Evolutionary conservation across 2,888 invertebrate genomes (phyloP).

Genomic region (Drosophila pseudotalamancana): DNA sequence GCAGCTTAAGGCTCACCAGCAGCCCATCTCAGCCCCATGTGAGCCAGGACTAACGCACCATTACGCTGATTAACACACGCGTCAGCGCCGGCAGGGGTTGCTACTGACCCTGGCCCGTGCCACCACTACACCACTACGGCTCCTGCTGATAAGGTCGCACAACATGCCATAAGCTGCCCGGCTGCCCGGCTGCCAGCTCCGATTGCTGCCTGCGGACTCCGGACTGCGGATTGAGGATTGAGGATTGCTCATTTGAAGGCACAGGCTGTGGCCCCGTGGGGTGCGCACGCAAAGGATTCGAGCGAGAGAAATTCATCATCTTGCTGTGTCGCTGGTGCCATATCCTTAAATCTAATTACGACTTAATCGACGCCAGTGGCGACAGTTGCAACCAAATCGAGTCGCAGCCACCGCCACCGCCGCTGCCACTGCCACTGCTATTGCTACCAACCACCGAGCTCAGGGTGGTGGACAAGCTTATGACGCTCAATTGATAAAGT

Average conservation of each 20-base stretch:
- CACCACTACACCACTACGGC: slow-evolving; percentile 32
- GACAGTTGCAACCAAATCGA: slow-evolving; percentile 76
- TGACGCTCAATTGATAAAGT: slow-evolving; percentile 83
- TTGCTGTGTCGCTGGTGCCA: slow-evolving; percentile 82
- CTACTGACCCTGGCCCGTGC: slow-evolving; percentile 11
- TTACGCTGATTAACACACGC: slow-evolving; percentile 83
- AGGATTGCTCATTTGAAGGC: slow-evolving; percentile 76
- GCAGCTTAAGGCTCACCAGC: slow-evolving; percentile 69
- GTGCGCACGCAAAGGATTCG: slow-evolving; percentile 43
- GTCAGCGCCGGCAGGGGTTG: slow-evolving; percentile 53
- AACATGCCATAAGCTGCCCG: slow-evolving; percentile 77
- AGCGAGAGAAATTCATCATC: slow-evolving; percentile 80
- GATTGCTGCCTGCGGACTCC: slow-evolving; percentile 44
- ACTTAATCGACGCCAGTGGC: slow-evolving; percentile 84
- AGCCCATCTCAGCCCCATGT: slow-evolving; percentile 51
- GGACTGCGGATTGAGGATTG: too few relatives aligned
- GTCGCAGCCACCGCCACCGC: background rate
- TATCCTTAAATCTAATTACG: slow-evolving; percentile 85
- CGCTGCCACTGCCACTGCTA: slow-evolving; percentile 54
- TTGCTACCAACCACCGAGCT: slow-evolving; percentile 39
- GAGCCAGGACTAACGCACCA: slow-evolving; percentile 73
- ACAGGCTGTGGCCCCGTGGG: slow-evolving; percentile 59
- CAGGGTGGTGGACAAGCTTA: slow-evolving; percentile 48
- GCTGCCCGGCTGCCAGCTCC: slow-evolving; percentile 31
- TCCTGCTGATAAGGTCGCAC: slow-evolving; percentile 76